These are phyloP conservation scores for Drosophila ironensis DNA, from an alignment of 1,140 invertebrate genomes.

Conservation along the genomic window DNA sequence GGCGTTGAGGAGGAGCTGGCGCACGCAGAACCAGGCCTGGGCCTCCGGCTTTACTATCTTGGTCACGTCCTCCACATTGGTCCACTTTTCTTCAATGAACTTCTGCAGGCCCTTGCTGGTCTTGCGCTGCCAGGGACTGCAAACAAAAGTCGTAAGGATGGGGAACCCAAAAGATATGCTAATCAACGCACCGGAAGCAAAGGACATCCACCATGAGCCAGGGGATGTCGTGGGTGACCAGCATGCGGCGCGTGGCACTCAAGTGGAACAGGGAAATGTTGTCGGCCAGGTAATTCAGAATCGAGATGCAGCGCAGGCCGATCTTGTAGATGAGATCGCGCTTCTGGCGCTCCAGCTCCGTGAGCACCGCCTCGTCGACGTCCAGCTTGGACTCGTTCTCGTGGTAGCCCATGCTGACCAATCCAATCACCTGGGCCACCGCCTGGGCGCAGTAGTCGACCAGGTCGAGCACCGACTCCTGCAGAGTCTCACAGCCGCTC, in stretches of 20 bases:
- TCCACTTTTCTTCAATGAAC: conserved; percentile 86
- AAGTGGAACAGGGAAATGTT: conserved; percentile 85
- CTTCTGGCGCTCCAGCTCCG: conserved; percentile 86
- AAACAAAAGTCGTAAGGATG: too few relatives aligned
- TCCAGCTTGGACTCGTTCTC: conserved; percentile 77
- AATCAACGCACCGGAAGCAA: conserved; percentile 83
- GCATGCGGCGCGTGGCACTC: conserved; percentile 85
- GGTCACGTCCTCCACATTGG: conserved; percentile 83
- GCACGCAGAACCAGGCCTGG: conserved; percentile 88
- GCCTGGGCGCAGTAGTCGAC: conserved; percentile 88
- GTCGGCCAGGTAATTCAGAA: conserved; percentile 85
- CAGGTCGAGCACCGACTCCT: conserved; percentile 87
- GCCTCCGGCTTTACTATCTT: conserved; percentile 87
- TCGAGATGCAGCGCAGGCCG: conserved; percentile 87
- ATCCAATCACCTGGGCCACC: conserved; percentile 83
- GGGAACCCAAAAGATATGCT: neutral
- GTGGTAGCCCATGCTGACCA: conserved; percentile 75
- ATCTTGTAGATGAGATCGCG: conserved; percentile 87
- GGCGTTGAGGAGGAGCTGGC: conserved; percentile 86
- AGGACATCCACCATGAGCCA: conserved; percentile 88
- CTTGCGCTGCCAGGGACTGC: conserved; percentile 86
- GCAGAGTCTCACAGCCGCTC: conserved; percentile 87
- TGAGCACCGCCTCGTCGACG: conserved; percentile 82
- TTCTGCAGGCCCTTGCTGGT: conserved; percentile 83
- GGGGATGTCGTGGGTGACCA: conserved; percentile 88